Conservation (phyloP, 2,888 invertebrate species). For the Lypha dubia region DNA sequence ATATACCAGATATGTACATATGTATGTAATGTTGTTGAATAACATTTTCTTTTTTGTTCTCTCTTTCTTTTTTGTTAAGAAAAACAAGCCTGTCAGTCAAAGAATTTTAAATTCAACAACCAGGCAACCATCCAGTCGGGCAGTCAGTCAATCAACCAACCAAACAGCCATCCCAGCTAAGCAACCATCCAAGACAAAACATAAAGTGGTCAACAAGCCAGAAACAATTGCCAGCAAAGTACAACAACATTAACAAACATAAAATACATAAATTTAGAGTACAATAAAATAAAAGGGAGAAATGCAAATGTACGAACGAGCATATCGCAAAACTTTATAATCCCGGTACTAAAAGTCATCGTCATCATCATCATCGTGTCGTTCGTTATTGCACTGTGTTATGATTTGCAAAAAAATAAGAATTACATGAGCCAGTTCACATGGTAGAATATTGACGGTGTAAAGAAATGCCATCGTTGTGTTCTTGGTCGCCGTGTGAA, state of each 20-base stretch:
- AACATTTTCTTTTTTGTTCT: conserved; percentile 41
- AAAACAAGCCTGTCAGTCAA: conserved; percentile 68
- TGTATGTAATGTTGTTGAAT: too few relatives aligned
- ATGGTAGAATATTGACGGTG: too few relatives aligned
- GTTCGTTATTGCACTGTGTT: conserved; percentile 39
- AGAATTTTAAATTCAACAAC: conserved; percentile 47
- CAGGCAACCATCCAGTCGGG: conserved; percentile 12
- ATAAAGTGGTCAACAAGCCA: conserved; percentile 72
- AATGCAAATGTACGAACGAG: conserved; percentile 67
- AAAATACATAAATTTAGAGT: conserved; percentile 26
- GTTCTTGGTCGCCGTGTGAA: too few relatives aligned
- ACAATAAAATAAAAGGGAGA: conserved; percentile 64
- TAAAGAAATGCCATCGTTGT: too few relatives aligned
- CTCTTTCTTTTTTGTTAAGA: conserved; percentile 25
- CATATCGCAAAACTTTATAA: conserved; percentile 47
- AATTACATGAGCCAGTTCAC: not conserved
- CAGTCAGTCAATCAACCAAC: conserved; percentile 4
- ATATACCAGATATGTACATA: conserved; percentile 11
- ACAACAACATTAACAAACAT: conserved; percentile 44
- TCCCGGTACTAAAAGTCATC: conserved; percentile 38
- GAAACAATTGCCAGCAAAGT: conserved; percentile 67
- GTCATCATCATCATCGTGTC: not conserved
- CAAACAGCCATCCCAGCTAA: conserved; percentile 56
- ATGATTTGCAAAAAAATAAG: not conserved
- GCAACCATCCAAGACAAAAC: conserved; percentile 69